phyloP scores from a whole-genome alignment of 2,113 vertebrate species.

The Talpa occidentalis region DNA sequence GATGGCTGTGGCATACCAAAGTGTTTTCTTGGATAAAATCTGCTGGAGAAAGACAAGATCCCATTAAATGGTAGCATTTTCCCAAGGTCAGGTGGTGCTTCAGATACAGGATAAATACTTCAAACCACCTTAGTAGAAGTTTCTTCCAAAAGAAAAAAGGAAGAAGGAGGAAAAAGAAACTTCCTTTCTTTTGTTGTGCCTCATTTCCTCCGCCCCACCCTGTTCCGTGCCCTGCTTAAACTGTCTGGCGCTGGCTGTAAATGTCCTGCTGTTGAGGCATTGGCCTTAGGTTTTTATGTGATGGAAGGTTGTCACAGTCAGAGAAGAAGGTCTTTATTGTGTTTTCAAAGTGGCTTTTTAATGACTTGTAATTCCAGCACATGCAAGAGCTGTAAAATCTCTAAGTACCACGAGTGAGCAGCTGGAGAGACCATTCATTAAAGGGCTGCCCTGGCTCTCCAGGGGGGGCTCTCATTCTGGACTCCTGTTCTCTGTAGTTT shows the following conservation, averaged over 20 bases:
- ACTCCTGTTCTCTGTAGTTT: conserved; percentile 51
- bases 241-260: conserved; percentile 75
- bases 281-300: conserved; percentile 76
- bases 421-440: conserved; percentile 79
- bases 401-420: conserved; percentile 54
- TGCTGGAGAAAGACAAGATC: background rate
- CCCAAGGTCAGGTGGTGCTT: background rate
- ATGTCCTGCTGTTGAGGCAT: conserved; percentile 72
- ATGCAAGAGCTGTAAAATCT: conserved; percentile 82
- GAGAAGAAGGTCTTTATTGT: conserved; percentile 80
- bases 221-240: conserved; percentile 68
- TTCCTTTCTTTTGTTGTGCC: conserved; percentile 51
- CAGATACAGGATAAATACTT: conserved; percentile 36
- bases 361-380: conserved; percentile 80
- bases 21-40: conserved; percentile 16
- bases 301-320: conserved; percentile 63
- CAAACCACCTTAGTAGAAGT: conserved; percentile 14
- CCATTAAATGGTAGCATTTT: conserved; percentile 43
- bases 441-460: background rate
- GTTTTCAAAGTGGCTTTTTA: conserved; percentile 84
- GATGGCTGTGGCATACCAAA: background rate
- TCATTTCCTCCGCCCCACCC: conserved; percentile 60
- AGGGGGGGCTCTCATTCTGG: background rate
- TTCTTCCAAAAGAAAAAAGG: conserved; percentile 44
- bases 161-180: conserved; percentile 58